phyloP scores from a whole-genome alignment of 2,113 vertebrate genomes.

The Myocastor coypus region DNA sequence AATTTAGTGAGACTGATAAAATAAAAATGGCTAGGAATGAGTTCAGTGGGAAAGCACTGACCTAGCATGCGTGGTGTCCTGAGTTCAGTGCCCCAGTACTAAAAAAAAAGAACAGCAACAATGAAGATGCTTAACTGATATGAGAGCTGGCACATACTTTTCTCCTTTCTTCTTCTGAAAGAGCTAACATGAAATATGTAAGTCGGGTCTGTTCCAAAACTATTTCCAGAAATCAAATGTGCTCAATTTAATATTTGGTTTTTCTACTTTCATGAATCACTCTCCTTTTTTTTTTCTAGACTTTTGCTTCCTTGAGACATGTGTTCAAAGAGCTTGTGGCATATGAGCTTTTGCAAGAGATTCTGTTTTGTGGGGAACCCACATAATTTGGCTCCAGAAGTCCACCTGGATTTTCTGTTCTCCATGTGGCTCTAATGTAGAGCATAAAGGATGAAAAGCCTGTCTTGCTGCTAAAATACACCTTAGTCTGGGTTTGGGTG shows the following conservation, averaged over 20 bases:
- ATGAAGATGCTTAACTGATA: background rate
- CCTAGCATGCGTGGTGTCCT: background rate
- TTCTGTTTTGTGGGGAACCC: background rate
- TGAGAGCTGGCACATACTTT: background rate
- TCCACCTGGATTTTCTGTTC: background rate
- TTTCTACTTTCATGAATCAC: background rate
- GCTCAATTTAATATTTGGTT: background rate
- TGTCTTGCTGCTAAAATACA: background rate
- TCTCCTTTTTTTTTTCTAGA: conserved; percentile 11
- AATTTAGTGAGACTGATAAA: background rate
- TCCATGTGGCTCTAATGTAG: background rate
- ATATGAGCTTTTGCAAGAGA: background rate
- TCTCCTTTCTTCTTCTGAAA: background rate
- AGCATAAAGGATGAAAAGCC: background rate
- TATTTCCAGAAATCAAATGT: background rate
- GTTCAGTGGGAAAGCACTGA: background rate
- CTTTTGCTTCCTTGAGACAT: background rate
- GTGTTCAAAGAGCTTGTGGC: background rate
- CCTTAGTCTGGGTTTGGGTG: background rate
- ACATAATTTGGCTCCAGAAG: background rate
- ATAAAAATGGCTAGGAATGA: background rate
- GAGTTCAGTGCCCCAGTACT: background rate
- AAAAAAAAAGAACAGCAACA: background rate
- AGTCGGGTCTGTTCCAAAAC: background rate
- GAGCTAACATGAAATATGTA: background rate